Evolutionary conservation across 2,113 vertebrate genomes (phyloP).

Genomic region (Glareola pratincola): DNA sequence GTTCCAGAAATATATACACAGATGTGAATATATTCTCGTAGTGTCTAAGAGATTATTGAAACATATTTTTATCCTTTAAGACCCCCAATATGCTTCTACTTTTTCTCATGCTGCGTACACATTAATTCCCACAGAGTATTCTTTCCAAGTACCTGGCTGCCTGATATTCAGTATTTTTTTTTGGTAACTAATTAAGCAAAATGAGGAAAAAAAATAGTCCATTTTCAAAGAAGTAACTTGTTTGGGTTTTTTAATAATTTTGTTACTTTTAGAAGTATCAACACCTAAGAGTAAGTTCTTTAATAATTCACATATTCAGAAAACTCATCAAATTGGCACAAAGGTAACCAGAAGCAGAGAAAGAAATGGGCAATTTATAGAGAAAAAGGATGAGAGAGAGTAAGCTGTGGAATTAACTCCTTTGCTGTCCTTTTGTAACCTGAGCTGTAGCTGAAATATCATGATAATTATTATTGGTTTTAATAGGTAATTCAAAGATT

Average conservation of each 20-base stretch:
- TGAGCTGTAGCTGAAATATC: neutral
- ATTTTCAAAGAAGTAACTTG: neutral
- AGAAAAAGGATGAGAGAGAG: neutral
- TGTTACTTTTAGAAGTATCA: neutral
- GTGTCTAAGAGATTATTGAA: neutral
- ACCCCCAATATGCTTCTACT: neutral
- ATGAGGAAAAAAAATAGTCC: neutral
- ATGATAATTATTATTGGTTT: neutral
- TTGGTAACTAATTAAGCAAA: neutral
- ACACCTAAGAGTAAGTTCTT: neutral
- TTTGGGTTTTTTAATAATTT: neutral
- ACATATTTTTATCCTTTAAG: neutral
- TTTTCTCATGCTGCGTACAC: neutral
- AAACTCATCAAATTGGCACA: neutral
- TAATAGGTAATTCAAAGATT: neutral
- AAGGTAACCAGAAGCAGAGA: neutral
- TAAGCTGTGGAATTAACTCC: neutral
- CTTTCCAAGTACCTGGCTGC: neutral
- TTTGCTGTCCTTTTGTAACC: neutral
- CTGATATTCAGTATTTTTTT: neutral
- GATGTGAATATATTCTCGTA: neutral
- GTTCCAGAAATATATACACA: neutral
- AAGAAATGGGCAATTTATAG: neutral
- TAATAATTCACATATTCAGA: neutral
- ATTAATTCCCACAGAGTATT: neutral